Percentiles rank a stretch among this genome's conserved stretches.
Evolutionary conservation across 2,113 vertebrate genomes (phyloP).

Genomic region (Machaerirhynchus nigripectus): DNA sequence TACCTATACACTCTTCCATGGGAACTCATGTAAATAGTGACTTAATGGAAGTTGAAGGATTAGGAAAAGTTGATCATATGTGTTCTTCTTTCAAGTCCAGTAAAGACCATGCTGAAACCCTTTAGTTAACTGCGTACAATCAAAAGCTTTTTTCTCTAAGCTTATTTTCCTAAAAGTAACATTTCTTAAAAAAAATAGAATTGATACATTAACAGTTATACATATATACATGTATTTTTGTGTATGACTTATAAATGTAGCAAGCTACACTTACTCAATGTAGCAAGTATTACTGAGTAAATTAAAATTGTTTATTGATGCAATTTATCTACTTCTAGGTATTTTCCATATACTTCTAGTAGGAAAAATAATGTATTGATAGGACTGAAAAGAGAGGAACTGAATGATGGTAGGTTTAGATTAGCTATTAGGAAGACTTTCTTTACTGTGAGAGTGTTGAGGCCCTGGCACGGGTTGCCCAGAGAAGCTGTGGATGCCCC

Average conservation of each 20-base stretch:
- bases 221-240: neutral
- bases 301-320: conserved; percentile 28
- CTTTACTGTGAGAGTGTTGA: neutral
- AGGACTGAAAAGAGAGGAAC: neutral
- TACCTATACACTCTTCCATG: neutral
- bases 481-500: neutral
- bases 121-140: conserved; percentile 46
- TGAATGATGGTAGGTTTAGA: neutral
- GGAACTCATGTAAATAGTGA: neutral
- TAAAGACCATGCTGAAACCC: conserved; percentile 21
- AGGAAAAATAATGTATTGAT: neutral
- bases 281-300: neutral
- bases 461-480: neutral
- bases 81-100: conserved; percentile 49
- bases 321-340: neutral
- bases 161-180: conserved; percentile 17
- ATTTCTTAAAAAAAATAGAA: conserved; percentile 43
- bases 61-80: neutral
- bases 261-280: neutral
- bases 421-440: neutral
- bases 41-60: neutral
- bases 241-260: neutral
- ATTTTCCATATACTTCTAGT: neutral
- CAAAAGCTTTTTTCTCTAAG: conserved; percentile 12
- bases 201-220: conserved; percentile 45